These are phyloP conservation scores for Ostrea denselamellosa DNA, from an alignment of 1,140 invertebrate genomes.

Conservation along the genomic window DNA sequence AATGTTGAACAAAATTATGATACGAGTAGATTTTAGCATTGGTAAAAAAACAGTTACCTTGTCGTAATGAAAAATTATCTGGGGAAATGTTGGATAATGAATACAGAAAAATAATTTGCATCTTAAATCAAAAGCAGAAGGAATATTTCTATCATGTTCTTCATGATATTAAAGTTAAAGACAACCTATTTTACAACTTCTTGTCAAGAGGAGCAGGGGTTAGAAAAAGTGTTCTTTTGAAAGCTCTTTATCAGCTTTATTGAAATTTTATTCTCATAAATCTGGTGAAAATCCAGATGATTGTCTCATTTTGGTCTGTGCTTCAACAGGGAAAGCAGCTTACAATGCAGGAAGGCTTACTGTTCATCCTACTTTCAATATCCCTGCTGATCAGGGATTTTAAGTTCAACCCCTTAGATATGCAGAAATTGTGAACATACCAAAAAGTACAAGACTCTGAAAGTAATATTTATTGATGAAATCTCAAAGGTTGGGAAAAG, in stretches of 20 bases:
- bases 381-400: constrained; percentile 57
- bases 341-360: constrained; percentile 47
- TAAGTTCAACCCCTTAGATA: constrained; percentile 53
- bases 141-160: constrained; percentile 46
- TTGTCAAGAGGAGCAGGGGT: constrained; percentile 58
- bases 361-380: constrained; percentile 46
- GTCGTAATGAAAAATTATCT: background rate
- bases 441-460: constrained; percentile 8
- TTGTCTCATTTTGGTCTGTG: constrained; percentile 42
- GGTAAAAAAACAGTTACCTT: background rate
- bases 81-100: background rate
- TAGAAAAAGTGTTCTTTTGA: constrained; percentile 53
- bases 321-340: constrained; percentile 58
- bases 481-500: constrained; percentile 59
- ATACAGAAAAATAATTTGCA: background rate
- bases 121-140: constrained; percentile 48
- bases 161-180: background rate
- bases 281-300: constrained; percentile 38
- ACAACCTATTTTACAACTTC: constrained; percentile 44
- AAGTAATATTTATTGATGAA: constrained; percentile 61
- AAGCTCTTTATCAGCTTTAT: constrained; percentile 51
- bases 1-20: constrained; percentile 35
- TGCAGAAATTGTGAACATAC: constrained; percentile 43
- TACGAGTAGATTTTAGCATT: background rate
- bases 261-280: constrained; percentile 41